phyloP scores from a whole-genome alignment of 1,140 invertebrate species.

The Zaprionus camerounensis region DNA sequence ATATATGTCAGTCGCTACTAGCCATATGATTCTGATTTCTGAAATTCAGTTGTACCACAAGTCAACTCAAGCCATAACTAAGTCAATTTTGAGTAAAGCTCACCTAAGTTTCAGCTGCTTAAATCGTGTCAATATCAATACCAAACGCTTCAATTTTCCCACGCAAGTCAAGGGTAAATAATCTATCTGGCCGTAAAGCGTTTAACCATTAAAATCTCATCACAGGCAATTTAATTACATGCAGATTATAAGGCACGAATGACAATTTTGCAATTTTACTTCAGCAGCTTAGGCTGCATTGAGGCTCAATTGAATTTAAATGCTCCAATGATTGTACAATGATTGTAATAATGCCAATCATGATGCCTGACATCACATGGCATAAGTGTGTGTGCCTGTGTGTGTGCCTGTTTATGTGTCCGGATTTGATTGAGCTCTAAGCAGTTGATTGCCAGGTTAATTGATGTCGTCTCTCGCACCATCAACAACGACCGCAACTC shows the following conservation, averaged over 20 bases:
- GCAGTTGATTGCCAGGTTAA: conserved; percentile 7
- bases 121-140: not conserved
- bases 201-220: not conserved
- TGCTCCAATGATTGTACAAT: not conserved
- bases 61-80: no score
- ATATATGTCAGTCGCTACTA: no score
- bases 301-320: not conserved
- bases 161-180: not conserved
- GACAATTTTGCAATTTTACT: not conserved
- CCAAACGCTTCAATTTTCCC: not conserved
- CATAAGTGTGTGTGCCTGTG: not conserved
- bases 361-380: not conserved
- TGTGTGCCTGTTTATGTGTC: not conserved
- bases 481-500: not conserved
- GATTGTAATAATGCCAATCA: conserved; percentile 2
- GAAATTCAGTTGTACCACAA: no score
- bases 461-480: not conserved
- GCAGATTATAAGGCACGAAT: not conserved
- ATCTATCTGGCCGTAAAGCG: not conserved
- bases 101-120: not conserved
- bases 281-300: not conserved
- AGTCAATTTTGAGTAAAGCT: no score
- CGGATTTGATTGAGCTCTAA: conserved; percentile 1
- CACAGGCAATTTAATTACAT: not conserved
- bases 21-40: no score